These are phyloP conservation scores for Albula glossodonta DNA, from an alignment of 2,113 vertebrate genomes.

Conservation along the genomic window DNA sequence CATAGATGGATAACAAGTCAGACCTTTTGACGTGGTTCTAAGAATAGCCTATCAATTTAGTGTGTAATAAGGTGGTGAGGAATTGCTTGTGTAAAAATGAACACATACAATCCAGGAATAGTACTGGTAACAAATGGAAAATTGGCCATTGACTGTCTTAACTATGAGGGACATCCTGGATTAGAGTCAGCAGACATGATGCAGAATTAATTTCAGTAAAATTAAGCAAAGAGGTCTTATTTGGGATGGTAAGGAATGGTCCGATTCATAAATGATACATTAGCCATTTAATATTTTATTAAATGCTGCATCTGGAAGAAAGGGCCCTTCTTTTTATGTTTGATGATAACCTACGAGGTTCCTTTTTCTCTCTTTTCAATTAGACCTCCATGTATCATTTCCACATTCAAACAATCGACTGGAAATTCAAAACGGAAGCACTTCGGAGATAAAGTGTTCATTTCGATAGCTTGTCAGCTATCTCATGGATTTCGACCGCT, in stretches of 20 bases:
- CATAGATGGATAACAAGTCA: too few relatives aligned
- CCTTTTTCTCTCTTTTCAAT: constrained; percentile 17
- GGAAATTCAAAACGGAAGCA: neutral
- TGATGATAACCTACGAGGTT: constrained; percentile 24
- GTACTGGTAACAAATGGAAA: neutral
- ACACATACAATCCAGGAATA: neutral
- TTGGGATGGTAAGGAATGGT: constrained; percentile 28
- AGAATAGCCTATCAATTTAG: neutral
- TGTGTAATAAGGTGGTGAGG: neutral
- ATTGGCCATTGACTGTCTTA: neutral
- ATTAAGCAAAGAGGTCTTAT: constrained; percentile 7
- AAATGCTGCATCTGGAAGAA: constrained; percentile 19
- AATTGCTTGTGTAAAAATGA: neutral
- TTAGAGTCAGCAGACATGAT: constrained; percentile 3
- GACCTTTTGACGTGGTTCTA: too few relatives aligned
- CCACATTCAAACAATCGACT: neutral
- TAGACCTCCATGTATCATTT: constrained; percentile 21
- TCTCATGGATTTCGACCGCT: neutral
- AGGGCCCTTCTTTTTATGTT: constrained; percentile 17
- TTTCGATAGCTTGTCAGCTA: neutral
- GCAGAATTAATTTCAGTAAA: constrained; percentile 31
- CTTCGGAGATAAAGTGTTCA: neutral
- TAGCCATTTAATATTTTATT: constrained; percentile 43
- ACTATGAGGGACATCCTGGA: constrained; percentile 11
- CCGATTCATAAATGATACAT: constrained; percentile 42